A percentile compares a stretch with the other conserved stretches of the same genome.
phyloP scores from a whole-genome alignment of 53 echinoderm and acorn worm genomes.

The Hippasteria phrygiana region DNA sequence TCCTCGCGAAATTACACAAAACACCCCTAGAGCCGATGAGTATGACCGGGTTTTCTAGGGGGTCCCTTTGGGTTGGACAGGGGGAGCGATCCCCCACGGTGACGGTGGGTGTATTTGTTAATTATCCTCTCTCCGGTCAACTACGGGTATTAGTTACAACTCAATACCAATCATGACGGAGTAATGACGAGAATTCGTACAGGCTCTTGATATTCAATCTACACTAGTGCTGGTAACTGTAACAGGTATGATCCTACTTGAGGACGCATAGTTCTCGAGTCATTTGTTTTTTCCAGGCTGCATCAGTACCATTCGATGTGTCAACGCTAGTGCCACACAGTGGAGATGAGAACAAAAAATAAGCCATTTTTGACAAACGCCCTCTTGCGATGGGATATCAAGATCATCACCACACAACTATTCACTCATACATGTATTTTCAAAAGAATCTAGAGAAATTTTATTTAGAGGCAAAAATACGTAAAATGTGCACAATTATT shows the following conservation, averaged over 20 bases:
- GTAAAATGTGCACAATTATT: too few species aligned
- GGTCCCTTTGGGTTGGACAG: not conserved
- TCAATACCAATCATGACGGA: conserved; percentile 33
- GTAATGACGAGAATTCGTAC: not conserved
- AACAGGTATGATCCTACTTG: too few species aligned
- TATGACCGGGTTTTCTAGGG: not conserved
- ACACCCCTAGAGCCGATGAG: conserved; percentile 5
- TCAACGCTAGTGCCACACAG: too few species aligned
- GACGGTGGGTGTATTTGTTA: conserved; percentile 21
- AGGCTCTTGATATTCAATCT: conserved; percentile 7
- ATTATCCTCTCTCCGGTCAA: conserved; percentile 44
- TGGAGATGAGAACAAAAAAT: too few species aligned
- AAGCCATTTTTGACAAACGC: not conserved
- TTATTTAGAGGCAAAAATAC: too few species aligned
- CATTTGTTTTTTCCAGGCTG: too few species aligned
- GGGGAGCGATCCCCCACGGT: not conserved
- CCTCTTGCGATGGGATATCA: not conserved
- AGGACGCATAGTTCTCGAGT: too few species aligned
- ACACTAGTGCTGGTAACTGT: too few species aligned
- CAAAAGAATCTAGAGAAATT: too few species aligned
- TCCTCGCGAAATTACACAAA: conserved; percentile 50
- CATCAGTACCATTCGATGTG: too few species aligned
- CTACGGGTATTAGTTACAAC: conserved; percentile 53
- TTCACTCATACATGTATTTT: too few species aligned
- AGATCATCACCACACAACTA: too few species aligned